phyloP scores from a whole-genome alignment of 2,888 invertebrate genomes.

The Cephus runcator region DNA sequence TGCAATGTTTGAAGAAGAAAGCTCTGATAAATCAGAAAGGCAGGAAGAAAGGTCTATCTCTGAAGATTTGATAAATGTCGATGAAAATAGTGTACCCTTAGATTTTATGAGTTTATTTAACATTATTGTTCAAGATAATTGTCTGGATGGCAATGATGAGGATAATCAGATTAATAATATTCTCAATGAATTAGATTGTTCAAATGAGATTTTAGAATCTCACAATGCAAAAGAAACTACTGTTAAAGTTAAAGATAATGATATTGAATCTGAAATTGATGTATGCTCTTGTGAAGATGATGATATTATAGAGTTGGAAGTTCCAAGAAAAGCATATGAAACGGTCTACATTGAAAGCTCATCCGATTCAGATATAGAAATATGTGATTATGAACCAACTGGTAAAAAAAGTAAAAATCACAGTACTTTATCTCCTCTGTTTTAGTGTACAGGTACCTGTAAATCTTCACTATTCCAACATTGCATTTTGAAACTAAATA shows the following conservation, averaged over 20 bases:
- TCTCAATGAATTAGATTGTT: constrained; percentile 28
- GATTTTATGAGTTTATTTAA: constrained; percentile 22
- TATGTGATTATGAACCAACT: constrained; percentile 45
- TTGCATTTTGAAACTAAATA: constrained; percentile 7
- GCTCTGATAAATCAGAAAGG: neutral
- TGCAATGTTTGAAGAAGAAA: too few species aligned
- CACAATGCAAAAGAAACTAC: constrained; percentile 19
- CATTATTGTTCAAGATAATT: constrained; percentile 16
- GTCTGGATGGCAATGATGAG: constrained; percentile 15
- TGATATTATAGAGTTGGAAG: constrained; percentile 43
- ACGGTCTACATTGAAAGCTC: constrained; percentile 36
- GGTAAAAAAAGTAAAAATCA: constrained; percentile 36
- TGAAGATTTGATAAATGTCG: constrained; percentile 36
- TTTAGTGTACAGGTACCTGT: too few species aligned
- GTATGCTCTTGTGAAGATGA: constrained; percentile 47
- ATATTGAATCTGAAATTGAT: constrained; percentile 47
- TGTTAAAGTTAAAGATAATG: constrained; percentile 28
- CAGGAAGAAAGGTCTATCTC: constrained; percentile 10
- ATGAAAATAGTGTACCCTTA: constrained; percentile 28
- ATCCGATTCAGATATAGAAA: constrained; percentile 44
- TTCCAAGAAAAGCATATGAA: constrained; percentile 29
- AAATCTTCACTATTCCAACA: constrained; percentile 22
- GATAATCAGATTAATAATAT: constrained; percentile 36
- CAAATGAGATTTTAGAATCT: constrained; percentile 19
- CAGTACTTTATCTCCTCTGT: constrained; percentile 21